phyloP scores from a whole-genome alignment of 2,888 invertebrate species.

The Atrina japonica region DNA sequence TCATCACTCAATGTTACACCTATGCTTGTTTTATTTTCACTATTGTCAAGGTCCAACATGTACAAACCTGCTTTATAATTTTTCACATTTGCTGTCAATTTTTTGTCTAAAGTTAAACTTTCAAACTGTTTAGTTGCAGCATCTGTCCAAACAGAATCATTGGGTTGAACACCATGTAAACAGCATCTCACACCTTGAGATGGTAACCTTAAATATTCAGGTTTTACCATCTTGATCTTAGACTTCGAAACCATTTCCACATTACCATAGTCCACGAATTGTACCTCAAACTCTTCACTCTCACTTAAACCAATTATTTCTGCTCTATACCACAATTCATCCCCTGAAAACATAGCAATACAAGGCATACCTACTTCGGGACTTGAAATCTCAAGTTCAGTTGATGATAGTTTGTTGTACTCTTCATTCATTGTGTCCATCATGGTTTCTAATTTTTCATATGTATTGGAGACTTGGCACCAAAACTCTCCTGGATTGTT shows the following conservation, averaged over 20 bases:
- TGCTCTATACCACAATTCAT: slow-evolving; percentile 67
- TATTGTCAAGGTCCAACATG: slow-evolving; percentile 52
- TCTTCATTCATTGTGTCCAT: slow-evolving; percentile 62
- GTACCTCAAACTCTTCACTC: slow-evolving; percentile 56
- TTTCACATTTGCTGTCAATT: slow-evolving; percentile 51
- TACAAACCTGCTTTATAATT: slow-evolving; percentile 40
- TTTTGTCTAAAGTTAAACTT: slow-evolving; percentile 55
- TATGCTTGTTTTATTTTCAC: slow-evolving; percentile 50
- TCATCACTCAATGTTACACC: slow-evolving; percentile 49
- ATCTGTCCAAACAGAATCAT: slow-evolving; percentile 49
- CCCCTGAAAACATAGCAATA: slow-evolving; percentile 68
- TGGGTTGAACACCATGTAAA: slow-evolving; percentile 50
- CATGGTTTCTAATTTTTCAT: slow-evolving; percentile 51
- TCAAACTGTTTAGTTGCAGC: slow-evolving; percentile 55
- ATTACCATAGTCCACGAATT: slow-evolving; percentile 77
- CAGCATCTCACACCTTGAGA: slow-evolving; percentile 67
- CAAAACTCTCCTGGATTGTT: slow-evolving; percentile 65
- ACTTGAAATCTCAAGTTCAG: slow-evolving; percentile 44
- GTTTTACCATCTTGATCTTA: slow-evolving; percentile 58
- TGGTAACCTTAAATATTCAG: slow-evolving; percentile 60
- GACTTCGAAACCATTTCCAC: slow-evolving; percentile 54
- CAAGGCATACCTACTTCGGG: slow-evolving; percentile 61
- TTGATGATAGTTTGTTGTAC: slow-evolving; percentile 49
- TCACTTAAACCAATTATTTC: slow-evolving; percentile 42
- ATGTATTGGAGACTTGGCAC: slow-evolving; percentile 63